phyloP scores from a whole-genome alignment of 1,140 invertebrate species.

The Cheumatopsyche charites region DNA sequence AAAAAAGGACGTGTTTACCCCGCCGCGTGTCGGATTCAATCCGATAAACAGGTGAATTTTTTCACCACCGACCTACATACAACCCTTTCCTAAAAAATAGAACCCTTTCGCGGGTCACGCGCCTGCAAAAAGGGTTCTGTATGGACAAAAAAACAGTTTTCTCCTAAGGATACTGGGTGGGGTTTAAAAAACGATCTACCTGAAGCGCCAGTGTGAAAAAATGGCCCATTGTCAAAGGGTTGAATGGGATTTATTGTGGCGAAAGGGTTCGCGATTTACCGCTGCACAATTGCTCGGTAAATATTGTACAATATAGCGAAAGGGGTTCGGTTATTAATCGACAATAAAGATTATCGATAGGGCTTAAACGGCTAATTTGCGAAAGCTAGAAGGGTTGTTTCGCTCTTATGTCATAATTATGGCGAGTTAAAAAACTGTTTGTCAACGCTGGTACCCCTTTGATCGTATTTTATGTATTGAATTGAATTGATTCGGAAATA shows the following conservation, averaged over 20 bases:
- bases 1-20: slow-evolving; percentile 42
- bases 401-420: slow-evolving; percentile 23
- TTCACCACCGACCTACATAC: slow-evolving; percentile 17
- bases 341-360: slow-evolving; percentile 43
- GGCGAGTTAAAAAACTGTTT: background rate
- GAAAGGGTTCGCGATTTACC: slow-evolving; percentile 26
- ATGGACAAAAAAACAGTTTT: slow-evolving; percentile 39
- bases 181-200: slow-evolving; percentile 44
- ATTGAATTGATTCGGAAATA: slow-evolving; percentile 2
- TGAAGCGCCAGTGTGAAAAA: slow-evolving; percentile 32
- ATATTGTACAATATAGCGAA: slow-evolving; percentile 7
- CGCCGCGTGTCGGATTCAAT: slow-evolving; percentile 31
- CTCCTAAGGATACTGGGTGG: slow-evolving; percentile 28
- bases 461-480: background rate
- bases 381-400: slow-evolving; percentile 37
- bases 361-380: slow-evolving; percentile 46
- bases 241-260: slow-evolving; percentile 24
- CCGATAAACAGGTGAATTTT: slow-evolving; percentile 47
- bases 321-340: slow-evolving; percentile 34
- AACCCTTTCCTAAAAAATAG: slow-evolving; percentile 32
- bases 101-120: background rate
- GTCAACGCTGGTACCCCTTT: slow-evolving; percentile 3
- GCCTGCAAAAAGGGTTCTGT: background rate
- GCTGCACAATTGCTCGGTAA: slow-evolving; percentile 40
- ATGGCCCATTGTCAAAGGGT: slow-evolving; percentile 25